Evolutionary conservation across 2,888 invertebrate genomes (phyloP).

Genomic region (Limnephilus lunatus): DNA sequence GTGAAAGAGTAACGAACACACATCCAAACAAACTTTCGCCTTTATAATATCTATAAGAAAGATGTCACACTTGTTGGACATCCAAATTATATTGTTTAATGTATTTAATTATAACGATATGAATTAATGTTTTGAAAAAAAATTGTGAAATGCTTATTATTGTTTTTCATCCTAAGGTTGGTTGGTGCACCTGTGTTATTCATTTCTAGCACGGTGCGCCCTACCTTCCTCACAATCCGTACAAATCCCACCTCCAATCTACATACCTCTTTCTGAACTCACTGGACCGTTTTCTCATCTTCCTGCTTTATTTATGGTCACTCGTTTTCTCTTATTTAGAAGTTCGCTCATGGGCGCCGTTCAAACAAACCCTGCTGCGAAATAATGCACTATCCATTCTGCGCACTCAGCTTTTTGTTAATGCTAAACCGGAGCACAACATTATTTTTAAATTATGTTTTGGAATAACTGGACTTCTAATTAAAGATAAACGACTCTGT

Average conservation of each 20-base stretch:
- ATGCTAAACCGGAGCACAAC: not conserved
- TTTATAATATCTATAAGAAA: too few relatives aligned
- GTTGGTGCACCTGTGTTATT: not conserved
- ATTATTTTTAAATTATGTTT: not conserved
- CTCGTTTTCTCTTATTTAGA: constrained; percentile 55
- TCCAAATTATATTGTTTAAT: too few relatives aligned
- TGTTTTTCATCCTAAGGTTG: not conserved
- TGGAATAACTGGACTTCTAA: not conserved
- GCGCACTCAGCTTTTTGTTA: not conserved
- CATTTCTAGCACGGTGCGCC: constrained; percentile 40
- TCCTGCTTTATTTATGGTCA: constrained; percentile 61
- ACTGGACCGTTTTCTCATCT: constrained; percentile 60
- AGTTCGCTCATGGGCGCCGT: not conserved
- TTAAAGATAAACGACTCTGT: not conserved
- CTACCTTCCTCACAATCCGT: constrained; percentile 14
- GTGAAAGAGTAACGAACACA: too few relatives aligned
- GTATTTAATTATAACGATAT: too few relatives aligned
- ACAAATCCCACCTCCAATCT: constrained; percentile 40
- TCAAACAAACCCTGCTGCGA: not conserved
- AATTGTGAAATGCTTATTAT: not conserved
- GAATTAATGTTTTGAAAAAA: too few relatives aligned
- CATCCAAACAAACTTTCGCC: too few relatives aligned
- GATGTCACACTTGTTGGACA: too few relatives aligned
- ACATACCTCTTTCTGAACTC: constrained; percentile 54
- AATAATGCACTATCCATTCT: constrained; percentile 17